Base-by-base conservation (phyloP, 1,140 invertebrate species). In the Micrasema minimum region DNA sequence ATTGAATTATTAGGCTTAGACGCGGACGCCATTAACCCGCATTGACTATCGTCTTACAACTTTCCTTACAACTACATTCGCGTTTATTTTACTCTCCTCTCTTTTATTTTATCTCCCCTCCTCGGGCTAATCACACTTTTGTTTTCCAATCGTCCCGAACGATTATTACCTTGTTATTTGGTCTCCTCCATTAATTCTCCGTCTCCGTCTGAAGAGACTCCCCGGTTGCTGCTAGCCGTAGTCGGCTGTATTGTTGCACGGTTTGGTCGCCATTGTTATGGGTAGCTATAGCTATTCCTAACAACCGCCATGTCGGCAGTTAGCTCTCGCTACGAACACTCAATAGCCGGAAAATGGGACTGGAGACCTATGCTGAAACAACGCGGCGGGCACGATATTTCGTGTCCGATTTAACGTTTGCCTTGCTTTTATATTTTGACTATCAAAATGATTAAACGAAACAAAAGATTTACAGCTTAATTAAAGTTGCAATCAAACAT, bases 81-180 rank as follows among this genome's bases (percentile, higher is more conserved):
- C 66, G 69, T 46, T 71, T 65, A 69, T 69, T 72, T 74, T 67
- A 55, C 64, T 62, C 62, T 48, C 26, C 59, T 38, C 26, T 38
- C 22, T 41, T 38, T 6, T 59, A 9, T 62, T 26, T 55, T 51
- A 55, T 12, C 57, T 37, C 45, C 48, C 45, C 64, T 23, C 26
- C 55, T 57, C 57, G 43, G 71, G 41, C 65, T 85, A 84, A 85
- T 85, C 83, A 84, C 82, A 85, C 80, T 85, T 84, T 85, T 85
- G 83, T 85, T 85, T 85, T 85, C 83, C 83, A 84, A 85, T 85
- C 82, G 82, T 79, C 80, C 79, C 79, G 83, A 85, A 85, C 83
- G 83, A 83, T 85, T 85, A 85, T 85, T 85, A 82, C 82, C 81
- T 79, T 85, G 82, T 83, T 83, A 83, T 85, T 83, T 79, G 79